Percentiles rank a stretch among this genome's conserved stretches.
These are phyloP conservation scores for Panthera tigris DNA, from an alignment of 2,113 vertebrate genomes.

Conservation along the genomic window DNA sequence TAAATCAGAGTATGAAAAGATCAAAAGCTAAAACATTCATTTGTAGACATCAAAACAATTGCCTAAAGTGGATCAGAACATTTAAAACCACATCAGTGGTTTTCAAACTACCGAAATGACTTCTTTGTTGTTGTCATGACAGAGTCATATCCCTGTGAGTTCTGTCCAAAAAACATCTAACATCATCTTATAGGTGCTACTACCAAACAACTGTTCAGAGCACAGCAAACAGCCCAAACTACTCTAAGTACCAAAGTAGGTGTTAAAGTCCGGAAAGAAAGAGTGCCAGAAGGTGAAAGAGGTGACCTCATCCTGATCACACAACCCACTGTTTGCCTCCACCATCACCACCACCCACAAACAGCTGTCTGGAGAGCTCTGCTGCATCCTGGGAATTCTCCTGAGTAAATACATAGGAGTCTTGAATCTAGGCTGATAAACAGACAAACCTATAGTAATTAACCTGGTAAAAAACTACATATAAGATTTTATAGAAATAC, in stretches of 20 bases:
- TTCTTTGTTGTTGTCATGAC: neutral
- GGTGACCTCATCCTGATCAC: slow-evolving; percentile 65
- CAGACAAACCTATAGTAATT: neutral
- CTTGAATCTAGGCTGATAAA: slow-evolving; percentile 50
- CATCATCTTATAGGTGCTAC: neutral
- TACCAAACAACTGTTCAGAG: slow-evolving; percentile 16
- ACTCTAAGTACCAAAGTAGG: slow-evolving; percentile 63
- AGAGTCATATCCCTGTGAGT: neutral
- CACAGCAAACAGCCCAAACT: slow-evolving; percentile 29
- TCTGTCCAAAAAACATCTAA: neutral
- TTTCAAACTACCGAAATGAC: slow-evolving; percentile 41
- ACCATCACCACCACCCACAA: slow-evolving; percentile 70
- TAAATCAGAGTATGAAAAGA: neutral
- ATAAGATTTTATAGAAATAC: neutral
- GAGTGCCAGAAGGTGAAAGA: slow-evolving; percentile 54
- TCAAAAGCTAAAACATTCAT: slow-evolving; percentile 5
- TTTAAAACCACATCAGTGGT: neutral
- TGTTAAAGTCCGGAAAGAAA: slow-evolving; percentile 73
- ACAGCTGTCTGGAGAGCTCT: slow-evolving; percentile 70
- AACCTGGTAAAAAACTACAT: neutral
- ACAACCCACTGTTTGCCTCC: slow-evolving; percentile 66
- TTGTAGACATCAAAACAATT: slow-evolving; percentile 9
- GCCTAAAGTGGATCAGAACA: neutral
- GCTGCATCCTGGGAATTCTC: slow-evolving; percentile 53
- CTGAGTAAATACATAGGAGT: slow-evolving; percentile 30